Evolutionary conservation across 1,140 invertebrate genomes (phyloP).

Genomic region (Ladona fulva): DNA sequence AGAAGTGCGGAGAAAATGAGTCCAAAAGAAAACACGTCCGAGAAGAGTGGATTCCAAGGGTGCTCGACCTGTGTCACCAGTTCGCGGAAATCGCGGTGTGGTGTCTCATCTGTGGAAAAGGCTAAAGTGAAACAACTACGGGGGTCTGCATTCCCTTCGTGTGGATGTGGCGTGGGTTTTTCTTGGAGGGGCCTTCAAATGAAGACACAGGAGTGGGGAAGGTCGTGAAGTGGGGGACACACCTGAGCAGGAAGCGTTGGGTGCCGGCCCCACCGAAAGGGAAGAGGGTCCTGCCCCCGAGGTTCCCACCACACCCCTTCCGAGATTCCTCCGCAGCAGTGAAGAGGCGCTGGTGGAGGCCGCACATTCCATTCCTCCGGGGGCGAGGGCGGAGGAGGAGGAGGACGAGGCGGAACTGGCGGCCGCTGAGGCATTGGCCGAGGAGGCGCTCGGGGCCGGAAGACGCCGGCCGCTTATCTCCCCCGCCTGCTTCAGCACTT

Average conservation of each 20-base stretch:
- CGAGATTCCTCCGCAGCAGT: slow-evolving; percentile 30
- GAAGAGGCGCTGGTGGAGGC: slow-evolving; percentile 32
- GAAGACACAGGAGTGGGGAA: neutral
- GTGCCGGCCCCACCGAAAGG: slow-evolving; percentile 29
- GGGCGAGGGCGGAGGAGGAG: slow-evolving; percentile 11
- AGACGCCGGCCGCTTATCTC: slow-evolving; percentile 52
- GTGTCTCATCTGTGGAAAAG: too few relatives aligned
- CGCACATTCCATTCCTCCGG: slow-evolving; percentile 25
- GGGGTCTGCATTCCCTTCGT: too few relatives aligned
- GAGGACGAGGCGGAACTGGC: slow-evolving; percentile 13
- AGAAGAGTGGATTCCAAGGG: too few relatives aligned
- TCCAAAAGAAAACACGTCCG: too few relatives aligned
- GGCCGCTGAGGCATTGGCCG: slow-evolving; percentile 14
- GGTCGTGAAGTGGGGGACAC: slow-evolving; percentile 19
- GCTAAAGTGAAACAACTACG: too few relatives aligned
- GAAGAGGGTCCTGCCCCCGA: slow-evolving; percentile 23
- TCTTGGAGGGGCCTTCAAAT: too few relatives aligned
- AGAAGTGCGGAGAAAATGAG: too few relatives aligned
- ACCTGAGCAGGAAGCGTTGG: slow-evolving; percentile 37
- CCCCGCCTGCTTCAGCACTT: slow-evolving; percentile 84
- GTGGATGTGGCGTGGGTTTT: too few relatives aligned
- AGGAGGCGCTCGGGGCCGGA: slow-evolving; percentile 18
- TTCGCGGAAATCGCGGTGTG: too few relatives aligned
- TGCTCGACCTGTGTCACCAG: too few relatives aligned
- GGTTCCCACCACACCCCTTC: neutral